Evolutionary conservation across 1,140 invertebrate species (phyloP).

Genomic region (Propsilocerus akamusi): DNA sequence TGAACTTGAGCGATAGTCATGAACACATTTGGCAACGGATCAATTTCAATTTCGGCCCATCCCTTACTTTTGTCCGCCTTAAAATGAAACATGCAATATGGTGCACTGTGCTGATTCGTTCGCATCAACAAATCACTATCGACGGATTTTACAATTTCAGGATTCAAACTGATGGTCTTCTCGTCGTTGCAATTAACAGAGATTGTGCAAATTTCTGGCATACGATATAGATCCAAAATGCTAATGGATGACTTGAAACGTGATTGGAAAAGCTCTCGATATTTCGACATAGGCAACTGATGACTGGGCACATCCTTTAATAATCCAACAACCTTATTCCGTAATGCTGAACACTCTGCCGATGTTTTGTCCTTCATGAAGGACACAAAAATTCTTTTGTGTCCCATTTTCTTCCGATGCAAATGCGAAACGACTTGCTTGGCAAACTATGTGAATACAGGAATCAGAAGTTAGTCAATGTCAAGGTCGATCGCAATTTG

Average conservation of each 20-base stretch:
- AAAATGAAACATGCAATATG: constrained; percentile 42
- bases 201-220: constrained; percentile 59
- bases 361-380: constrained; percentile 39
- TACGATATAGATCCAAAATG: constrained; percentile 61
- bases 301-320: constrained; percentile 53
- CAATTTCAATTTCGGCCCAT: constrained; percentile 55
- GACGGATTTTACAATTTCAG: constrained; percentile 26
- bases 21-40: constrained; percentile 46
- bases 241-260: constrained; percentile 60
- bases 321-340: constrained; percentile 39
- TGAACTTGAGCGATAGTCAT: constrained; percentile 23
- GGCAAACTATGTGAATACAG: constrained; percentile 25
- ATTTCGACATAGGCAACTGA: constrained; percentile 64
- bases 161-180: constrained; percentile 43
- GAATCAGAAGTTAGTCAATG: background rate
- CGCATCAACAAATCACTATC: constrained; percentile 20
- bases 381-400: constrained; percentile 62
- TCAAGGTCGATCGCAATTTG: background rate
- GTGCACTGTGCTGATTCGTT: constrained; percentile 31
- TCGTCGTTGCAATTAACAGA: constrained; percentile 43
- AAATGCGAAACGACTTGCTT: constrained; percentile 68
- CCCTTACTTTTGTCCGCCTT: constrained; percentile 30
- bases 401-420: constrained; percentile 63
- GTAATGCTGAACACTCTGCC: constrained; percentile 42
- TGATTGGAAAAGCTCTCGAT: constrained; percentile 68